Evolutionary conservation across 2,797 vertebrate genomes (phyloP), one percentile per base, ranked within the genome.

Genomic region (Petrocephalus sullivani): DNA sequence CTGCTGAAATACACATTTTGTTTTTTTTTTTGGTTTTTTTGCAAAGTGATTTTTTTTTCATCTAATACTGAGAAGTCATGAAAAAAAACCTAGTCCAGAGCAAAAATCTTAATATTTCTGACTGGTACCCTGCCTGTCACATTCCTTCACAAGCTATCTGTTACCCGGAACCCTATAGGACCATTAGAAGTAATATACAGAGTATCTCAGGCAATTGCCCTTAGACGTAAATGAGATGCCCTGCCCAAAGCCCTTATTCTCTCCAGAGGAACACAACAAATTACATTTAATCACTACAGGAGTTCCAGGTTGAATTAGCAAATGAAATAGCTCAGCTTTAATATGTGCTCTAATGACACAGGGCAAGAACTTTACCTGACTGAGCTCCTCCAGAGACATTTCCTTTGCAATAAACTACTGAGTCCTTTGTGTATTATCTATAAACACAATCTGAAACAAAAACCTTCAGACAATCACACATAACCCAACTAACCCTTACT

Each of bases 391-490:
- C 41, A 46, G 78, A 46, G 37, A 51, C 46, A 21, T 82, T 46
- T 82, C 78, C 46, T 82, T 51, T n/a, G n/a, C 41, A 82, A 51
- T 9, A 41, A 49, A 51, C 78, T 81, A 81, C 28, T 51, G 37
- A 51, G 78, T 82, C 78, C 78, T 10, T n/a, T 51, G 41, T 51
- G 78, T 6, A 49, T 82, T 82, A 83, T 83, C 49, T 83, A 54
- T 4, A 83, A 83, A 51, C 19, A 51, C 19, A 21, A 28, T 71
- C 21, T 60, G n/a, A 28, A 51, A 54, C 81, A 83, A 54, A 53
- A 83, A 54, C 81, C 81, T 83, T 83, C 81, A 83, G 46, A 53
- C 51, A 83, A 83, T 83, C 46, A 51, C 81, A 54, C 46, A 82
- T 46, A 82, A 82, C 78, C 78, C 78, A 46, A 21, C 16, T 82